A percentile compares a stretch with the other conserved stretches of the same genome.
These are phyloP conservation scores for Mormyrops attenuatus DNA, from an alignment of 2,797 vertebrate species.

Conservation along the genomic window DNA sequence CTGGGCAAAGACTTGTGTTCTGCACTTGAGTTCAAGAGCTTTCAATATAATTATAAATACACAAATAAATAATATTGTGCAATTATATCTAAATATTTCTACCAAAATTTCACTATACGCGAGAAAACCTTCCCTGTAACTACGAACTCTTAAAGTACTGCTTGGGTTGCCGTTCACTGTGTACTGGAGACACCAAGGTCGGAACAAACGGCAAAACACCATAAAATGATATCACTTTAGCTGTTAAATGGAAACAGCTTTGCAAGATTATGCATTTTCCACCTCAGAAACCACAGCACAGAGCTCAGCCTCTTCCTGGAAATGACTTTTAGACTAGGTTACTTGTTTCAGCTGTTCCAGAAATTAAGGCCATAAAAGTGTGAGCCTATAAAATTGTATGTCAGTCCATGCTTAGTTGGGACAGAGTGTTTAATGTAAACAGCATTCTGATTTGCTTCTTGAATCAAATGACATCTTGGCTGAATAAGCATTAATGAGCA, in stretches of 20 bases:
- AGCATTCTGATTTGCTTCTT: not conserved
- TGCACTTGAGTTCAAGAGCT: not conserved
- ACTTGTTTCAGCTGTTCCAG: not conserved
- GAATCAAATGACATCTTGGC: not conserved
- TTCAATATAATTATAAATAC: not conserved
- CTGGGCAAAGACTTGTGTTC: not conserved
- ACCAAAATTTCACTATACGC: not conserved
- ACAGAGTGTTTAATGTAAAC: not conserved
- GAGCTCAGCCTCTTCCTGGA: not conserved
- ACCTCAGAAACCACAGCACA: constrained; percentile 7
- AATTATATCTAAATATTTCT: not conserved
- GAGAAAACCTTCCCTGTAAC: not conserved
- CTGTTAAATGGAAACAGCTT: not conserved
- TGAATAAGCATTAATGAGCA: not conserved
- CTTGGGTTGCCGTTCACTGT: not conserved
- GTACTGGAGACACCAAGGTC: not conserved
- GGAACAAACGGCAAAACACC: not conserved
- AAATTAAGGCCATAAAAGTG: not conserved
- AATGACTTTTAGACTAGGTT: not conserved
- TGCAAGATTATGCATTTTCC: constrained; percentile 2
- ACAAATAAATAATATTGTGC: not conserved
- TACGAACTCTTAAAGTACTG: not conserved
- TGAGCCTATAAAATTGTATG: not conserved
- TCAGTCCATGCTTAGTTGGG: not conserved
- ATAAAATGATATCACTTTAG: not conserved